A percentile compares a stretch with the other conserved stretches of the same genome.
Evolutionary conservation across 2,113 vertebrate species (phyloP).

Genomic region (Bettongia penicillata): DNA sequence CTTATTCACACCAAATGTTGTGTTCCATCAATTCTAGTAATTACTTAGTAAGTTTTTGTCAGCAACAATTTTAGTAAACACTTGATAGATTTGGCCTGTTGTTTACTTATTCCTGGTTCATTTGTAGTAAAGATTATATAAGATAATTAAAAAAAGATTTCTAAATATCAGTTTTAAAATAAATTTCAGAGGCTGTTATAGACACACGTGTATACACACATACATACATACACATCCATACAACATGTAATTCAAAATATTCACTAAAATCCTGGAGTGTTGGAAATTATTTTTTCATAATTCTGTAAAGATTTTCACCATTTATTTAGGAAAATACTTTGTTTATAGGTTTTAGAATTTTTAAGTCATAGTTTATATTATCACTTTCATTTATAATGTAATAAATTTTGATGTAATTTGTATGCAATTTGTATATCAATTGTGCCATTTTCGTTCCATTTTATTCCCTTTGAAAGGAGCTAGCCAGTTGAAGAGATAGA

Average conservation of each 20-base stretch:
- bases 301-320: neutral
- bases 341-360: neutral
- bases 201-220: neutral
- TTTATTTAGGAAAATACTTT: neutral
- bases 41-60: neutral
- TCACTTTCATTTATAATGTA: neutral
- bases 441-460: neutral
- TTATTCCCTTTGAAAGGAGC: neutral
- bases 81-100: neutral
- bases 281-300: conserved; percentile 31
- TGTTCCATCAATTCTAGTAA: neutral
- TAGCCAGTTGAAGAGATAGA: neutral
- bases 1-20: neutral
- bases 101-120: neutral
- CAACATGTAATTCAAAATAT: conserved; percentile 6
- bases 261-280: neutral
- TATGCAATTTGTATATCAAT: neutral
- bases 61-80: neutral
- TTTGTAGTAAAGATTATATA: neutral
- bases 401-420: neutral
- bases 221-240: neutral
- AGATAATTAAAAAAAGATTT: conserved; percentile 38
- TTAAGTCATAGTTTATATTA: neutral
- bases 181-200: neutral
- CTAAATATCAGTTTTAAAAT: neutral